Base-by-base conservation (phyloP, 1,140 invertebrate species). In the Pomacea maculata region DNA sequence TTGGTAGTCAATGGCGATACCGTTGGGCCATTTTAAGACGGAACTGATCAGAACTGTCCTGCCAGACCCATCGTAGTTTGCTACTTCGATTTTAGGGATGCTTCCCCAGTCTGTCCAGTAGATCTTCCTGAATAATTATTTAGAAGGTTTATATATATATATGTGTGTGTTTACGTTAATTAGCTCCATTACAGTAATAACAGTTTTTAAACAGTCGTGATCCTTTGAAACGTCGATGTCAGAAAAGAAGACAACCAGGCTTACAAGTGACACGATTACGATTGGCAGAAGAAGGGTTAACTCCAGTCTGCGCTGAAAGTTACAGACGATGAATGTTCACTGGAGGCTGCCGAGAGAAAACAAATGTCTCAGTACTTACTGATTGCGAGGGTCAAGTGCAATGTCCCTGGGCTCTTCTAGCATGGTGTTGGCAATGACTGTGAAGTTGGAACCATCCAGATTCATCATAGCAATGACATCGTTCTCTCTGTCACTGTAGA, bases 391-490 rank as follows among this genome's bases (percentile, higher is more conserved):
- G 94, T 99, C 97, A 6, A 99, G 92, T 5, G 96, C 97, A 84
- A 99, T 97, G 0, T 97, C 96, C 87, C 97, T 94, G 0, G 98
- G 98, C 90, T 99, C 96, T 88, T 98, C 96, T 14, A 99, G 92
- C 25, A 93, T 93, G 88, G 96, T 95, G 85, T 93, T 94, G 75
- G 99, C 95, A 11, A 99, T 92, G 9, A 95, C 95, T 91, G 96
- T 97, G 80, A 95, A 78, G 11, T 79, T 71, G 25, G 80, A 80
- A 4, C 87, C 87, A 75, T 87, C 86, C 15, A 86, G 67, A n/a
- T 81, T 87, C 65, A 87, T 82, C 19, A 80, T 82, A 68, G 79
- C 81, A 63, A 88, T 88, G 45, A 83, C 77, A 75, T 88, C 76
- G 78, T 83, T 83, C 19, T 86, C 86, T 7, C 83, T 85, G 78